Percentiles rank a stretch among this genome's conserved stretches.
Evolutionary conservation across 2,797 vertebrate species (phyloP).

Genomic region (Chelon auratus): DNA sequence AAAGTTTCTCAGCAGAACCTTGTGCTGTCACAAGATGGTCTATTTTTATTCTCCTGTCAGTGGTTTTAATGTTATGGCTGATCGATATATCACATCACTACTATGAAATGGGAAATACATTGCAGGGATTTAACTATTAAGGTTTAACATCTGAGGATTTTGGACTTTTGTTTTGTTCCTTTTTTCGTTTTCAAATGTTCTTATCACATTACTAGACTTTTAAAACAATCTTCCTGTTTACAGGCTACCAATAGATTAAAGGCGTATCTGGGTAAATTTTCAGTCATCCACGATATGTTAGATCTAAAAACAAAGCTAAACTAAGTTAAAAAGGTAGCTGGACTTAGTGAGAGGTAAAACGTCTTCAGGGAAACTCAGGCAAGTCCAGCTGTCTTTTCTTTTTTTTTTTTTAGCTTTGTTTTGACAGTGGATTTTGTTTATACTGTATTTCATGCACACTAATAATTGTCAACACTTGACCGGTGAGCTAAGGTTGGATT

Average conservation of each 20-base stretch:
- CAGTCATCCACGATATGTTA: too few relatives aligned
- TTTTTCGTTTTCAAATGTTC: neutral
- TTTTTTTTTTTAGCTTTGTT: too few relatives aligned
- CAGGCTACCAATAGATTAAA: too few relatives aligned
- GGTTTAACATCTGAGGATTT: neutral
- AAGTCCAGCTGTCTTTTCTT: too few relatives aligned
- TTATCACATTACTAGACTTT: neutral
- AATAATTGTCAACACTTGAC: neutral
- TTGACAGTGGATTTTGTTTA: constrained; percentile 1
- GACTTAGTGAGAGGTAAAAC: neutral
- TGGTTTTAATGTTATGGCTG: too few relatives aligned
- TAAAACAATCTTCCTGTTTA: too few relatives aligned
- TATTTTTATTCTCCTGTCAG: too few relatives aligned
- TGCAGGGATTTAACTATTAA: neutral
- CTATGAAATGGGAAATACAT: constrained; percentile 4
- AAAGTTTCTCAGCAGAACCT: too few relatives aligned
- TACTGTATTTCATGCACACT: constrained; percentile 7
- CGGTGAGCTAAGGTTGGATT: neutral
- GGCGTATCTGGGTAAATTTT: too few relatives aligned
- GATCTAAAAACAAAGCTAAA: neutral
- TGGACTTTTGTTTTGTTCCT: neutral
- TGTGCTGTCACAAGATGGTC: too few relatives aligned
- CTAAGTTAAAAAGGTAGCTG: neutral
- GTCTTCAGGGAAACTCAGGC: too few relatives aligned
- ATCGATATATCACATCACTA: neutral